Conservation (phyloP, 2,888 invertebrate species). For the Orthosia gracilis region DNA sequence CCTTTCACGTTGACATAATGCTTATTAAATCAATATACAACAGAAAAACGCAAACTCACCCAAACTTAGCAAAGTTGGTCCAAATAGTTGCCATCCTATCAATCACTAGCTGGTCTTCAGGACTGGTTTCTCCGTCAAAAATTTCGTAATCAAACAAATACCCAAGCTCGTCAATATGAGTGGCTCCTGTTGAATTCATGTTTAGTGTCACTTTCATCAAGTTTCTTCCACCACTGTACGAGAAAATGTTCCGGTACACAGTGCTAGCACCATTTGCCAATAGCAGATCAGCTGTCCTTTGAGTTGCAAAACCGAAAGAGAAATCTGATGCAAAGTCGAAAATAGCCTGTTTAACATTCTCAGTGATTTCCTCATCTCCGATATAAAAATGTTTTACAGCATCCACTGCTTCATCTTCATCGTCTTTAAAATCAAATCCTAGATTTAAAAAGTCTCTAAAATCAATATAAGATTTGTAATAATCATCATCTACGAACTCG, state of each 20-base stretch:
- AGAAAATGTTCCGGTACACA: conserved; percentile 51
- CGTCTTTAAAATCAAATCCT: conserved; percentile 33
- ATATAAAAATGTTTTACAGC: conserved; percentile 38
- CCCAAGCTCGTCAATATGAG: conserved; percentile 59
- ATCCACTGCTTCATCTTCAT: conserved; percentile 27
- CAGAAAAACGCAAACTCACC: conserved; percentile 22
- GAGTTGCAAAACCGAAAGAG: conserved; percentile 36
- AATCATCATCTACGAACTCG: not conserved
- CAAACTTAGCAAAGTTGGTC: conserved; percentile 65
- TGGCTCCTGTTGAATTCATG: conserved; percentile 39
- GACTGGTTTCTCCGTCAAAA: conserved; percentile 21
- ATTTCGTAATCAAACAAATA: conserved; percentile 53
- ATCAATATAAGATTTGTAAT: not conserved
- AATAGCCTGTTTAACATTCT: conserved; percentile 17
- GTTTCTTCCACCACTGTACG: conserved; percentile 46
- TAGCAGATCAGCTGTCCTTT: conserved; percentile 25
- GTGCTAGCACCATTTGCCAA: conserved; percentile 19
- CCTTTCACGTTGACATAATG: not conserved
- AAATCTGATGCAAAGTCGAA: conserved; percentile 36
- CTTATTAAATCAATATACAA: not conserved
- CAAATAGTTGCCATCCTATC: conserved; percentile 61
- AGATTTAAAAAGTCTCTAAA: conserved; percentile 11
- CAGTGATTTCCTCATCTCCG: conserved; percentile 43
- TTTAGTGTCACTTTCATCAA: not conserved
- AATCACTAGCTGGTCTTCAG: conserved; percentile 57